Base-by-base conservation (phyloP, 2,113 vertebrate species). In the Halcyon malimbica region DNA sequence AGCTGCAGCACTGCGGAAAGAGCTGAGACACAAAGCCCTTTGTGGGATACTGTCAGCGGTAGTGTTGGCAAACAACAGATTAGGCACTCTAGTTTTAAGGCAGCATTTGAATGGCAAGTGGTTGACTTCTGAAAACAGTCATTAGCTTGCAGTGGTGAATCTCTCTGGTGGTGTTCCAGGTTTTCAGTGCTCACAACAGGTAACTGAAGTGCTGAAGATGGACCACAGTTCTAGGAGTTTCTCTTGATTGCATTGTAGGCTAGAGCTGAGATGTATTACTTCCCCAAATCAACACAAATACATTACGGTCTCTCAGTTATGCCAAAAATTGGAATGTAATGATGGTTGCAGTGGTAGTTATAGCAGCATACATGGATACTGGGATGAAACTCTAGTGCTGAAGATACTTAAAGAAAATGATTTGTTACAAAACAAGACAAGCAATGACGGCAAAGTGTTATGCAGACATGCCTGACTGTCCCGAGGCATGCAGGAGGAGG, bases 21-120 rank as follows among this genome's bases (percentile, higher is more conserved):
- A 97, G 95, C 97, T 92, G 96, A 97, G 95, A 97, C 85, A 46
- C 60, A 95, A 96, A 98, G 98, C 98, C 98, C 98, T 98, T 98
- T 89, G 94, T 76, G 97, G 97, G 97, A 98, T 96, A 98, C 97
- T 97, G 97, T 90, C 95, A 95, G 93, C 97, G 97, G 98, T 96
- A 97, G 97, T 93, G 97, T 98, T 98, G 98, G 98, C 98, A 98
- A 98, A 97, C 94, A 95, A 97, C 97, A 98, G 98, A 92, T 97
- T 95, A 98, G 98, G 98, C 98, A 98, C 98, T 98, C 96, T 48
- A 97, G 98, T 98, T 98, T 98, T 99, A 99, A 99, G 98, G 98
- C 98, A 98, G 98, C 97, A 91, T 96, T 97, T 98, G 98, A 98
- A 98, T 97, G 97, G 97, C 95, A 98, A 98, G 98, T 98, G 97